Conservation (phyloP, 1,140 invertebrate genomes). For the Hetaerina americana region DNA sequence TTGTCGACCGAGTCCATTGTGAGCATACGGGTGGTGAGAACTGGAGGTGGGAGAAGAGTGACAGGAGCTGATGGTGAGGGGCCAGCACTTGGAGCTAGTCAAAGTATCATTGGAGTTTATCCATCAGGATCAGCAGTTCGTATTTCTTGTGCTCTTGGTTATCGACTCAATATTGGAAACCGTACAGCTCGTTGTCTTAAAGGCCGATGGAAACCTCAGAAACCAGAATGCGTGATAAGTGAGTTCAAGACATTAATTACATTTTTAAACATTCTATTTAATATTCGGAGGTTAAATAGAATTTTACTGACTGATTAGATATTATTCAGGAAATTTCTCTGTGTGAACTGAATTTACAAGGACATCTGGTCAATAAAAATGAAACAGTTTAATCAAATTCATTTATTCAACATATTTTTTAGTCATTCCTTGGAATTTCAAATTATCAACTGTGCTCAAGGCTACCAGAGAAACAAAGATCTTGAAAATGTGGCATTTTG, state of each 20-base stretch:
- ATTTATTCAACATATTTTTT: too few relatives aligned
- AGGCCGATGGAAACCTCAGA: slow-evolving; percentile 67
- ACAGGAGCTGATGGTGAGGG: not conserved
- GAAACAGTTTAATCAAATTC: too few relatives aligned
- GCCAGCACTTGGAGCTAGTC: not conserved
- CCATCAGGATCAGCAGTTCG: slow-evolving; percentile 37
- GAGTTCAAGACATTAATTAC: slow-evolving; percentile 27
- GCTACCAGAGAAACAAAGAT: too few relatives aligned
- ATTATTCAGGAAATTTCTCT: too few relatives aligned
- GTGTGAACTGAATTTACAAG: too few relatives aligned
- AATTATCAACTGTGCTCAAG: too few relatives aligned
- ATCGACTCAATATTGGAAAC: slow-evolving; percentile 59
- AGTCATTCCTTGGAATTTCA: too few relatives aligned
- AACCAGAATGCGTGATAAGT: slow-evolving; percentile 61
- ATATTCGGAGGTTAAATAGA: slow-evolving; percentile 1
- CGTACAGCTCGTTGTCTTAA: slow-evolving; percentile 60
- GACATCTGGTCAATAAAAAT: too few relatives aligned
- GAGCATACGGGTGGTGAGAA: not conserved
- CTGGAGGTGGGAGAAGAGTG: not conserved
- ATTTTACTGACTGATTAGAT: too few relatives aligned
- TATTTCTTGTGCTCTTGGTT: slow-evolving; percentile 59
- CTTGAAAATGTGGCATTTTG: too few relatives aligned
- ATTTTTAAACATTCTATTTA: not conserved
- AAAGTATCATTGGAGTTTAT: not conserved
- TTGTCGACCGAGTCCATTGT: not conserved